Percentiles rank a stretch among this genome's conserved stretches.
phyloP scores from a whole-genome alignment of 2,113 vertebrate genomes.

The Tetrao urogallus region DNA sequence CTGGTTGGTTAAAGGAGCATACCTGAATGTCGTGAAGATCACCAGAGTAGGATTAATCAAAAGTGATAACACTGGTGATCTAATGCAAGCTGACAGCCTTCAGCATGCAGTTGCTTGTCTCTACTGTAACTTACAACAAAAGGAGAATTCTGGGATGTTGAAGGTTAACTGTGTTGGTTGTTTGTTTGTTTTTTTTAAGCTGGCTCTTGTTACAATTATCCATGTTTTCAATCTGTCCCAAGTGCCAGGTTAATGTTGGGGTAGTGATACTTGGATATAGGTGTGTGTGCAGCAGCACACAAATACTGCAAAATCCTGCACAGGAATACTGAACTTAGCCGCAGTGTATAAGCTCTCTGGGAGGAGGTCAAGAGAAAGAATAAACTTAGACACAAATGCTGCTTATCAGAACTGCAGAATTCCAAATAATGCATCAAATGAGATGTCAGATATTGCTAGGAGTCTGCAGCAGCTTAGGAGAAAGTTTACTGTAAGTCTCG shows the following conservation, averaged over 20 bases:
- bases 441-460: neutral
- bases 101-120: neutral
- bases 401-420: neutral
- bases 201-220: neutral
- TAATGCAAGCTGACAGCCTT: neutral
- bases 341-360: neutral
- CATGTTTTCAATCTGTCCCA: neutral
- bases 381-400: neutral
- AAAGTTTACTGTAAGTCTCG: neutral
- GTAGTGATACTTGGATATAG: neutral
- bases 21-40: neutral
- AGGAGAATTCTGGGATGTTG: neutral
- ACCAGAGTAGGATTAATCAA: neutral
- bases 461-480: neutral
- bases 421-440: neutral
- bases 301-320: neutral
- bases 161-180: neutral
- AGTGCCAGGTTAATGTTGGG: neutral
- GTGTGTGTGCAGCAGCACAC: neutral
- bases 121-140: too few species aligned
- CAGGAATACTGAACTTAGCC: neutral
- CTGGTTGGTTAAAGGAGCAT: neutral
- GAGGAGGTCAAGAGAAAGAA: neutral
- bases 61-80: neutral
- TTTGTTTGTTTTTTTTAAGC: neutral